Evolutionary conservation across 2,888 invertebrate genomes (phyloP).

Genomic region (Helleia helle): DNA sequence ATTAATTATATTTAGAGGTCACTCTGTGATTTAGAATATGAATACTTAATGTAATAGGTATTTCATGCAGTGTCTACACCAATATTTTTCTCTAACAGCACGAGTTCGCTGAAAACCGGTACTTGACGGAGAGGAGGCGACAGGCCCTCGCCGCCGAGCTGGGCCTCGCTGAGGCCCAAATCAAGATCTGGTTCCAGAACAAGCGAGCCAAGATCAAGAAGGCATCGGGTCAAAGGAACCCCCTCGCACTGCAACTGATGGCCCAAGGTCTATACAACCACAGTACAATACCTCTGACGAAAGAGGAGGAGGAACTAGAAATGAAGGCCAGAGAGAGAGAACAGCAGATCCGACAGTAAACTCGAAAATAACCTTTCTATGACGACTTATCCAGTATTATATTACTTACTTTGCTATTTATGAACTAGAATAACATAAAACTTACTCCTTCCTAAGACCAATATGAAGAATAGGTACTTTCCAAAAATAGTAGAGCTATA

Average conservation of each 20-base stretch:
- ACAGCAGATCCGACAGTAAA: constrained; percentile 46
- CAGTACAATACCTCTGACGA: constrained; percentile 38
- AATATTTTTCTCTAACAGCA: constrained; percentile 59
- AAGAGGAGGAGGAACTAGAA: constrained; percentile 26
- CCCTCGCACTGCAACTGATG: constrained; percentile 91
- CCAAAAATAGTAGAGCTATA: neutral
- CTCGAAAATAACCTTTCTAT: too few relatives aligned
- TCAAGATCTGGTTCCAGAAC: constrained; percentile 98
- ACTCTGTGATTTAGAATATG: too few relatives aligned
- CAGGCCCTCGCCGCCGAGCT: constrained; percentile 92
- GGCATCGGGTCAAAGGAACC: constrained; percentile 87
- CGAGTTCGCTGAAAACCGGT: constrained; percentile 94
- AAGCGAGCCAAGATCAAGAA: constrained; percentile 98
- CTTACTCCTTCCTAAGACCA: too few relatives aligned
- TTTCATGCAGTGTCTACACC: neutral
- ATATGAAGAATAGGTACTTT: too few relatives aligned
- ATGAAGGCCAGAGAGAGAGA: constrained; percentile 62
- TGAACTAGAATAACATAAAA: too few relatives aligned
- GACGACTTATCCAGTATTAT: too few relatives aligned
- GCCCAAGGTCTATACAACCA: constrained; percentile 96
- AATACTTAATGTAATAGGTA: too few relatives aligned
- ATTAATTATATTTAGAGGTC: too few relatives aligned
- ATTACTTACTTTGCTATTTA: too few relatives aligned
- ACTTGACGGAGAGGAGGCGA: constrained; percentile 92
- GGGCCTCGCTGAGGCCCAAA: constrained; percentile 96